Evolutionary conservation across 2,797 vertebrate species (phyloP).

Genomic region (Phaenicophaeus curvirostris): DNA sequence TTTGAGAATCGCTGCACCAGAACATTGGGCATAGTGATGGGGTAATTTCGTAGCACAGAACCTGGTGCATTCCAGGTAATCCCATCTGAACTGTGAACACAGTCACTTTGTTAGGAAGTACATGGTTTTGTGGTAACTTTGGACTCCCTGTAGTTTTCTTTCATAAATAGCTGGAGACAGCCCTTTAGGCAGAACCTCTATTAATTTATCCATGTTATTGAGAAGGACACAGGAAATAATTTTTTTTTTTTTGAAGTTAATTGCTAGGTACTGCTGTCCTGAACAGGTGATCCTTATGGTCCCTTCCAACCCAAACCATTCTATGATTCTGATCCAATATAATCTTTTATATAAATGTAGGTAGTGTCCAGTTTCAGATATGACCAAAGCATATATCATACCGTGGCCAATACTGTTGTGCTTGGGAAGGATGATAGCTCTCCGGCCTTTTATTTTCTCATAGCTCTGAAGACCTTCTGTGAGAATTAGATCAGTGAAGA

Average conservation of each 20-base stretch:
- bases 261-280: background rate
- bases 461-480: background rate
- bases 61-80: background rate
- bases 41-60: background rate
- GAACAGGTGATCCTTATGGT: background rate
- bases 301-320: too few relatives aligned
- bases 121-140: background rate
- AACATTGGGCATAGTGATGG: background rate
- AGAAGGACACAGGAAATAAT: background rate
- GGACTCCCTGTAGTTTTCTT: background rate
- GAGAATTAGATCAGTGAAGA: background rate
- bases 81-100: background rate
- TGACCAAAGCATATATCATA: background rate
- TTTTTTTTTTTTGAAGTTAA: background rate
- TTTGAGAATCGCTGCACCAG: background rate
- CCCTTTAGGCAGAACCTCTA: background rate
- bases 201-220: background rate
- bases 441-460: background rate
- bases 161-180: background rate
- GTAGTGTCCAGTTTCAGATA: background rate
- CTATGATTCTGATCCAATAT: too few relatives aligned
- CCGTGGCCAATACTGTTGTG: background rate
- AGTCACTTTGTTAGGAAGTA: background rate
- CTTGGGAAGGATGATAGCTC: background rate
- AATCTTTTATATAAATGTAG: background rate